Base-by-base conservation (phyloP, 2,888 invertebrate species). In the Micropterix aruncella region DNA sequence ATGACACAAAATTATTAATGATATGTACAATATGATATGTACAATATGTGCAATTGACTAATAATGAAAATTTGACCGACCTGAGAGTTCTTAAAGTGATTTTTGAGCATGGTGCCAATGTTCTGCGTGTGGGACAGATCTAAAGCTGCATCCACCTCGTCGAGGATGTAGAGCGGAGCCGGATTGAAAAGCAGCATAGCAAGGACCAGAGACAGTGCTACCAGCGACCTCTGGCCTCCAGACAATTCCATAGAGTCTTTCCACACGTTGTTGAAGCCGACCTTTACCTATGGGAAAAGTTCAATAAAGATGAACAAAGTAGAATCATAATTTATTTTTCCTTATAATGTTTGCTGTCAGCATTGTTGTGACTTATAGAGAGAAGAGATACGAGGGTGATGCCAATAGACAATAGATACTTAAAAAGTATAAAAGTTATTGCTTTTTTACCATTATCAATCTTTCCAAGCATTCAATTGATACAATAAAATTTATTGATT, bases 41-140 rank as follows among this genome's bases (percentile, higher is more conserved):
- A n/a, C n/a, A n/a, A n/a, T n/a, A n/a, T n/a, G n/a, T n/a, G n/a
- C n/a, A n/a, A n/a, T n/a, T n/a, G n/a, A n/a, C n/a, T n/a, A n/a
- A 27, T 27, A 27, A 7, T 27, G 12, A 27, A 27, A 27, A 27
- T 7, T 5, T 12, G 7, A 41, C 46, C 53, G 60, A 83, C 83
- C 75, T 87, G 88, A 18, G 94, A 93, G 58, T 83, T 80, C 52
- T 79, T 83, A 60, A 96, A 96, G 63, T 94, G 92, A 12, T 76
- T 73, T 58, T 85, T 85, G 41, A 99, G 74, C 93, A 99, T 96
- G 54, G 79, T 78, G 2, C 97, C 97, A 57, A 99, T 97, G 67
- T 99, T 99, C 69, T 97, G 96, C 9, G 99, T 99, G 65, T 99
- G 99, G 3, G 91, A 92, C 52, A 96, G 78, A 70, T 99, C 99